phyloP scores from a whole-genome alignment of 2,113 vertebrate genomes.

The Hiodon tergisus region DNA sequence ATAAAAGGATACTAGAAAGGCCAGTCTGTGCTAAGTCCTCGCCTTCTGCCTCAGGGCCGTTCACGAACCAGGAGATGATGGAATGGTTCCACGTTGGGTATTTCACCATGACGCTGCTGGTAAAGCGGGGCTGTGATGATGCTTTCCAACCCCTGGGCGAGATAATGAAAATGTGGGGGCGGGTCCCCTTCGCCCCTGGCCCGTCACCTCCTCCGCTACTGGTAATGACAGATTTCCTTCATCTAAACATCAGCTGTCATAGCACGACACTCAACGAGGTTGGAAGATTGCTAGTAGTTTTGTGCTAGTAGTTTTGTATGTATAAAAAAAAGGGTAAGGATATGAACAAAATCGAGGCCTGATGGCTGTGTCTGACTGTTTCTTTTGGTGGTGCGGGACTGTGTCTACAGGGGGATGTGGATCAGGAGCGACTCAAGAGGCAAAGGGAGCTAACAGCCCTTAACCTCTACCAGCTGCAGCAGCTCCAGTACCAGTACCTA shows the following conservation, averaged over 20 bases:
- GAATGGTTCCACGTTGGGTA: constrained; percentile 99
- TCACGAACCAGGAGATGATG: constrained; percentile 93
- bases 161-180: constrained; percentile 96
- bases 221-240: constrained; percentile 50
- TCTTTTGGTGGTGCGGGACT: no score
- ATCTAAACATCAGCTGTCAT: no score
- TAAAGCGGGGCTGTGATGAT: constrained; percentile 96
- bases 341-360: no score
- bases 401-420: constrained; percentile 76
- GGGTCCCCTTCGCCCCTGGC: constrained; percentile 86
- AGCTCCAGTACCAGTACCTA: constrained; percentile 88
- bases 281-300: background rate
- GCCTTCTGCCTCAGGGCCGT: constrained; percentile 74
- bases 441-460: constrained; percentile 88
- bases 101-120: constrained; percentile 90
- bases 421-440: constrained; percentile 87
- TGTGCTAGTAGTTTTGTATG: background rate
- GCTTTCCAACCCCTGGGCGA: constrained; percentile 90
- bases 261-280: no score
- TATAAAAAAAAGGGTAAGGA: no score
- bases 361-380: background rate
- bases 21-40: background rate
- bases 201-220: constrained; percentile 81
- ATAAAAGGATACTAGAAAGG: no score
- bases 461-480: constrained; percentile 91